These are phyloP conservation scores for Pterostichus madidus DNA, from an alignment of 2,888 invertebrate species.

Conservation along the genomic window DNA sequence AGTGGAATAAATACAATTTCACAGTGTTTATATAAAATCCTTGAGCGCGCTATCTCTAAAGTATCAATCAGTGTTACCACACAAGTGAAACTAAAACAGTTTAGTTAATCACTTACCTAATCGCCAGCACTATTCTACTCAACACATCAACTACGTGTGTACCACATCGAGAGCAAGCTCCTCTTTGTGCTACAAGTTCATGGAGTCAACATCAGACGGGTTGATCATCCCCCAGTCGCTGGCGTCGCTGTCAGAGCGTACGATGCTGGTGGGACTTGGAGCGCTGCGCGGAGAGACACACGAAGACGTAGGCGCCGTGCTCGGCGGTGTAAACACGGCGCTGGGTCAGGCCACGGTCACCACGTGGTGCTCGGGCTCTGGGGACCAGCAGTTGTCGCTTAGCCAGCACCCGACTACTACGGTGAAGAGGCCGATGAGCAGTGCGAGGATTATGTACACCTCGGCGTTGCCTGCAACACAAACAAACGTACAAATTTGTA, in stretches of 20 bases:
- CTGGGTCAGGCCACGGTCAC: slow-evolving; percentile 84
- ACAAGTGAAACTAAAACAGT: too few relatives aligned
- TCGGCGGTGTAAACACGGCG: slow-evolving; percentile 72
- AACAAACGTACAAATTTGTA: too few relatives aligned
- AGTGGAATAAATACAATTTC: too few relatives aligned
- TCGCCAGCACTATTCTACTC: too few relatives aligned
- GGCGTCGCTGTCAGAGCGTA: slow-evolving; percentile 73
- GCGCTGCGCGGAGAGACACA: slow-evolving; percentile 56
- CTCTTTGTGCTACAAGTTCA: slow-evolving; percentile 70
- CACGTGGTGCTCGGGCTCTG: slow-evolving; percentile 84
- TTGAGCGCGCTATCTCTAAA: too few relatives aligned
- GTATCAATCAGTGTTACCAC: too few relatives aligned
- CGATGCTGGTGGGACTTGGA: slow-evolving; percentile 61
- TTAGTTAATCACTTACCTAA: too few relatives aligned
- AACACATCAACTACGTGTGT: too few relatives aligned
- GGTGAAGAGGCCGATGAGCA: slow-evolving; percentile 86
- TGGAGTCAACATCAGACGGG: slow-evolving; percentile 67
- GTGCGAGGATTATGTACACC: slow-evolving; percentile 86
- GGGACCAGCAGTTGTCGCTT: slow-evolving; percentile 89
- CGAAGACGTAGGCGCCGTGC: slow-evolving; percentile 69
- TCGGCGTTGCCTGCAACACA: slow-evolving; percentile 84
- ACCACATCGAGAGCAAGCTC: background rate
- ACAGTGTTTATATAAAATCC: too few relatives aligned
- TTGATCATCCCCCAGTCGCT: slow-evolving; percentile 75
- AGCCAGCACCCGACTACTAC: slow-evolving; percentile 88